Conservation (phyloP, 2,888 invertebrate genomes). For the Zygogramma bicolorata region DNA sequence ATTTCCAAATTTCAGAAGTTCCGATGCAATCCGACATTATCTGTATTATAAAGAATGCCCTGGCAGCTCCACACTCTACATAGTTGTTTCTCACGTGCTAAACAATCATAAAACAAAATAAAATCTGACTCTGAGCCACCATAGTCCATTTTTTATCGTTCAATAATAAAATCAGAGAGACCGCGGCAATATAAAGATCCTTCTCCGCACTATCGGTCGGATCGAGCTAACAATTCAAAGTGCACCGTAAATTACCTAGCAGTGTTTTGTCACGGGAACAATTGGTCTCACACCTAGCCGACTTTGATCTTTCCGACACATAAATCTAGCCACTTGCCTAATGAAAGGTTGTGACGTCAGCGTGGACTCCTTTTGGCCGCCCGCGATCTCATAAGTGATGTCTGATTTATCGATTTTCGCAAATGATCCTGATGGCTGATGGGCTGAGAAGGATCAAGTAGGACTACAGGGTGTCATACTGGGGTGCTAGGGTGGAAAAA, state of each 20-base stretch:
- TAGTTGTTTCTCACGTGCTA: background rate
- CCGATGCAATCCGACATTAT: no score
- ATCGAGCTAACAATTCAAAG: constrained; percentile 58
- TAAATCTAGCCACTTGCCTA: constrained; percentile 69
- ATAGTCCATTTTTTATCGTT: constrained; percentile 3
- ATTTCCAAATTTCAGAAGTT: no score
- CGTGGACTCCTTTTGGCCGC: constrained; percentile 46
- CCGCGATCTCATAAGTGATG: constrained; percentile 59
- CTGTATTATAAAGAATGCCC: no score
- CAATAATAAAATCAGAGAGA: background rate
- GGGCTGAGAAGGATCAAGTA: constrained; percentile 11
- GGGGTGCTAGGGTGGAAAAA: no score
- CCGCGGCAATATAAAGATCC: constrained; percentile 27
- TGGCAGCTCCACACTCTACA: background rate
- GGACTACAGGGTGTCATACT: no score
- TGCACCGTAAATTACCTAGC: constrained; percentile 66
- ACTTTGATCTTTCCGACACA: constrained; percentile 67
- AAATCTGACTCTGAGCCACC: background rate
- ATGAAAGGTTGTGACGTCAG: constrained; percentile 65
- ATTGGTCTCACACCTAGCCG: constrained; percentile 68
- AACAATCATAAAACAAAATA: background rate
- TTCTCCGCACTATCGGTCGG: constrained; percentile 35
- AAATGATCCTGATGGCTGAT: constrained; percentile 49
- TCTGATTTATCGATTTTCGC: constrained; percentile 62
- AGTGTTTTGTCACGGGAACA: constrained; percentile 69